Percentiles rank a stretch among this genome's conserved stretches.
Evolutionary conservation across 1,140 invertebrate genomes (phyloP).

Genomic region (Tetraneura akinire): DNA sequence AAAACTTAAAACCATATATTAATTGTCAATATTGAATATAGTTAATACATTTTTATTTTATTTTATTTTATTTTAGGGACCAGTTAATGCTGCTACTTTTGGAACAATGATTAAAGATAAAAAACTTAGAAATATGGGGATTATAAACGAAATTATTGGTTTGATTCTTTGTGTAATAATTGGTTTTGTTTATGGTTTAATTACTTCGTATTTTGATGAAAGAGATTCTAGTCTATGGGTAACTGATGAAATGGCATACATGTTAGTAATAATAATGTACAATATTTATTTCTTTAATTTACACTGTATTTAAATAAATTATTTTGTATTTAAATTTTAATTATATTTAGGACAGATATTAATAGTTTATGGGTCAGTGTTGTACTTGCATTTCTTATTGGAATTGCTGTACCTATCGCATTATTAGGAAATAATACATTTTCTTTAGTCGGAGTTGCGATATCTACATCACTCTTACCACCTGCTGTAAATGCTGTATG

Average conservation of each 20-base stretch:
- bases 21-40: too few species aligned
- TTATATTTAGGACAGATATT: conserved; percentile 63
- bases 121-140: conserved; percentile 65
- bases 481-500: conserved; percentile 75
- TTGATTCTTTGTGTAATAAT: conserved; percentile 65
- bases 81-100: conserved; percentile 74
- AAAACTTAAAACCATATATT: too few species aligned
- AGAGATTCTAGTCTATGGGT: conserved; percentile 67
- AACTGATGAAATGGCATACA: conserved; percentile 70
- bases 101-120: conserved; percentile 70
- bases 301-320: too few species aligned
- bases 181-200: conserved; percentile 71
- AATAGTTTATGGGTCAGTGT: conserved; percentile 69
- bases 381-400: conserved; percentile 71
- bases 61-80: conserved; percentile 62
- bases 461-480: conserved; percentile 76
- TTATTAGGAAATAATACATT: conserved; percentile 73
- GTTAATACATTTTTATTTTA: too few species aligned
- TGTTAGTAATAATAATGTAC: conserved; percentile 59
- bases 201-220: conserved; percentile 63
- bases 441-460: conserved; percentile 77
- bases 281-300: conserved; percentile 10
- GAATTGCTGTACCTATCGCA: conserved; percentile 75
- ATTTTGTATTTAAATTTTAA: conserved; percentile 47
- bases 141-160: conserved; percentile 69